Conservation (phyloP, 2,113 vertebrate genomes). For the Pogonocichla stellata region DNA sequence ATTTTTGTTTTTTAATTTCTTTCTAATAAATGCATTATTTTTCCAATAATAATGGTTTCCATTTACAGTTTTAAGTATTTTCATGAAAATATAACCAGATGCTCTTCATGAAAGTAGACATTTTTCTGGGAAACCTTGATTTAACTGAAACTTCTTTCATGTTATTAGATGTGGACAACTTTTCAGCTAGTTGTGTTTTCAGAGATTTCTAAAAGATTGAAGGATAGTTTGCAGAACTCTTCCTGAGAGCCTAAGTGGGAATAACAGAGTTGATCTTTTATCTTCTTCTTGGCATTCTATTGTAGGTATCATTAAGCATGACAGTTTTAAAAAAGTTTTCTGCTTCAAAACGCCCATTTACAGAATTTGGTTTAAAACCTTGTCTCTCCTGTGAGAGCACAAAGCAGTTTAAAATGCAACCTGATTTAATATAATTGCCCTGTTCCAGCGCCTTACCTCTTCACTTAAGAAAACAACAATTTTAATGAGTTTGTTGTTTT, state of each 20-base stretch:
- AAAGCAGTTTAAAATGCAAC: constrained; percentile 40
- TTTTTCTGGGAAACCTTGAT: background rate
- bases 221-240: background rate
- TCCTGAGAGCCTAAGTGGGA: constrained; percentile 33
- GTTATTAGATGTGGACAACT: background rate
- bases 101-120: background rate
- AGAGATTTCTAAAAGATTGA: constrained; percentile 28
- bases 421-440: constrained; percentile 52
- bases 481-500: constrained; percentile 48
- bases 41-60: background rate
- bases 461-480: constrained; percentile 47
- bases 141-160: constrained; percentile 4
- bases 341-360: constrained; percentile 43
- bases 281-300: constrained; percentile 43
- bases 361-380: background rate
- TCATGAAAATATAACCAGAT: background rate
- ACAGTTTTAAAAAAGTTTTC: constrained; percentile 40
- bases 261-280: constrained; percentile 48
- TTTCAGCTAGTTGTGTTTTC: constrained; percentile 6
- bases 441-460: constrained; percentile 45
- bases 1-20: background rate
- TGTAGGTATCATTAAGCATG: constrained; percentile 57
- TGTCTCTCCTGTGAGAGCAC: constrained; percentile 11
- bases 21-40: background rate
- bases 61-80: background rate